Evolutionary conservation across 2,113 vertebrate genomes (phyloP), one percentile per base, ranked within the genome.

Genomic region (Otus sunia): DNA sequence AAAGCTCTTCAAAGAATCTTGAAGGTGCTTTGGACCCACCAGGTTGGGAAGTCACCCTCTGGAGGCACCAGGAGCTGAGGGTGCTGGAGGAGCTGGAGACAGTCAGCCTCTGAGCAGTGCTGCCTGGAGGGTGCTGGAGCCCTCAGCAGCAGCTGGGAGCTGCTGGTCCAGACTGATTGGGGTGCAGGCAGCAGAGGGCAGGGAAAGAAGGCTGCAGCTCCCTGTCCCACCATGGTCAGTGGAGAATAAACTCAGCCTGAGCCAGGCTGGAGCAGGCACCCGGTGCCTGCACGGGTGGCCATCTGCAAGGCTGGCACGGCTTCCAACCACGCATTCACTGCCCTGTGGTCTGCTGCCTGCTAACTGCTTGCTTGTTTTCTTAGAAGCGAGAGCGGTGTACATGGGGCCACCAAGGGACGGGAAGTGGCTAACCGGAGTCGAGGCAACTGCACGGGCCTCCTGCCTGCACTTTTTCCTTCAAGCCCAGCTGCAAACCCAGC

Each of bases 181-280:
- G 49, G 30, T 3, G 9, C 12, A 5, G n/a, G 56, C 30, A 59
- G 37, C 34, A 25, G 43, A 10, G 36, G 29, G 26, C 73, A 56
- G 63, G 29, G 58, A 16, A 29, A 15, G 32, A 2, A 11, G 50
- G 55, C 26, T 30, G 37, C n/a, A 72, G 36, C 4, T 39, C 37
- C 9, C 25, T 6, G 0, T 29, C 43, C 49, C 3, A 2, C 25
- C 15, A 4, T 0, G 12, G 52, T 10, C 8, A 18, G 39, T 0
- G 9, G 39, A 21, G 47, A 12, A 53, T 47, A 20, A 29, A 9
- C 6, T 4, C 49, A 60, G 19, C n/a, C 13, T 16, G 2, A 7
- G 39, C 14, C 29, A 5, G 34, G 64, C 17, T 29, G 66, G 25
- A 41, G 64, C 1, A 6, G 73, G 59, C 32, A 27, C 4, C 4